Evolutionary conservation across 1,140 invertebrate genomes (phyloP), one percentile per base, ranked within the genome.

Genomic region (Macrotrachela quadricornifera): DNA sequence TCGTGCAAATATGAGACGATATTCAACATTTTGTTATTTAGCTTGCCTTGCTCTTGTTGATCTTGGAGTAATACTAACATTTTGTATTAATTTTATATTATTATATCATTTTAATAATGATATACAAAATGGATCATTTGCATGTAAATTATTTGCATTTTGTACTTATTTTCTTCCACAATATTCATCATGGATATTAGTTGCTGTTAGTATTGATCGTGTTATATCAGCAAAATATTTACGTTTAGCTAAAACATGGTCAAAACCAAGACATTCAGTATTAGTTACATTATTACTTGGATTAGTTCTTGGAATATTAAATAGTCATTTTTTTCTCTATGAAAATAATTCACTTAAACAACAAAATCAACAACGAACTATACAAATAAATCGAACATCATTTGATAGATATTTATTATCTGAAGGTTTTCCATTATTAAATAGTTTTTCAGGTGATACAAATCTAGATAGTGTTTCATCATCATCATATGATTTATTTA

Each of bases 101-200:
- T 46, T 38, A n/a, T 39, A 53, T 42, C 36, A 53, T 18, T 53
- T 53, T 17, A 40, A 40, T 15, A 48, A 39, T 46, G 45, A 53
- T 39, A 37, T 53, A 53, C 51, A 53, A 53, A 1, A 15, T 6
- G 1, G n/a, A 42, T 18, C 37, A 42, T 21, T 53, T 10, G 16
- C 21, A 15, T 53, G 51, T 40, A 53, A 53, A 40, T 18, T 53
- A 12, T 47, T 41, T 44, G 46, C 51, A 36, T 53, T 53, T 53
- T 42, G 46, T 15, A 53, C 46, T 53, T 53, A 53, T 43, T 53
- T 53, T 53, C 30, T 53, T 16, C 51, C 51, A 40, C 51, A 53
- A 30, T 48, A 46, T 37, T 53, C 51, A 13, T 44, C 51, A 30
- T 53, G 51, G 51, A 53, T 44, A 30, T 53, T 44, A 37, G 46